Evolutionary conservation across 2,113 vertebrate species (phyloP), one percentile per base, ranked within the genome.

Genomic region (Oreochromis aureus): DNA sequence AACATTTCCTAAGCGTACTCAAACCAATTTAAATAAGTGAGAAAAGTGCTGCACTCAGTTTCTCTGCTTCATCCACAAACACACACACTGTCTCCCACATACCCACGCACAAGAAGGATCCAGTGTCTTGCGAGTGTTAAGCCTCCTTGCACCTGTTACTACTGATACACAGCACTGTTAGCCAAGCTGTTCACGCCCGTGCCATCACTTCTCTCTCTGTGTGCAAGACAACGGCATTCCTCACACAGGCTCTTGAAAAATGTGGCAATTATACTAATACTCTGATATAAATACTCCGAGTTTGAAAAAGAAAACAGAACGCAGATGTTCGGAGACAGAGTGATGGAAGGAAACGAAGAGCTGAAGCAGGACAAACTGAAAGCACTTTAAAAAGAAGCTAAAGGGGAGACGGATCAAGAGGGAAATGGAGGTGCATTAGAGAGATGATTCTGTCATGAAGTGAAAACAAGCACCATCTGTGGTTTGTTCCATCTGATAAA

Each of bases 221-320:
- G 44, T 2, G 8, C 1, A n/a, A 36, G 78, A 86, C 69, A 84
- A 84, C 46, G 6, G 46, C 69, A 2, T 83, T 61, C 55, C 71
- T 89, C 61, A 83, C 59, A 32, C n/a, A 46, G 86, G 30, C 32
- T 7, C 10, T 1, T 59, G 63, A 82, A 59, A 87, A 92, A 89
- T 89, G 81, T 58, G 81, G 59, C 69, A 87, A 86, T 92, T 90
- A 91, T 16, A 56, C 78, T 66, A 89, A 91, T 85, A 80, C 85
- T 53, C 48, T 15, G 78, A 55, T 86, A 86, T 89, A 88, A 89
- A 91, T 69, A 89, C 82, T 71, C 83, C 6, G 69, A 59, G 30
- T 34, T 0, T 30, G 46, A 81, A 63, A 34, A 53, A 48, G 73
- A 84, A 78, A 53, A 32, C 1, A 0, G 51, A 83, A 84, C 41